phyloP scores from a whole-genome alignment of 1,140 invertebrate species.

The Chironomus tepperi region DNA sequence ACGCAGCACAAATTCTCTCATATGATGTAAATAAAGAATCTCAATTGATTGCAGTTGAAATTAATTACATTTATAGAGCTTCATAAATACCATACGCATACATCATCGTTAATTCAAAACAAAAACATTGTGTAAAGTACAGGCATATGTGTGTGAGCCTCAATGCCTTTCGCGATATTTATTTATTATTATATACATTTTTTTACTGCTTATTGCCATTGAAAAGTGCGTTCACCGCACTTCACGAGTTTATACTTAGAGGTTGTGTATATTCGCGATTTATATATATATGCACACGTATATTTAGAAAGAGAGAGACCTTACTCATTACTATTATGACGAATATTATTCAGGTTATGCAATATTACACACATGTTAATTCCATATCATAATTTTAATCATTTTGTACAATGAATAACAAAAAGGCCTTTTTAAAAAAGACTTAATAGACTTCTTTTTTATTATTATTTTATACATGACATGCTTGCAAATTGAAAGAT shows the following conservation, averaged over 20 bases:
- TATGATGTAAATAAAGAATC: no score
- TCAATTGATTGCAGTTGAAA: no score
- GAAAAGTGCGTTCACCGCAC: conserved; percentile 20
- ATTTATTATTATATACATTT: neutral
- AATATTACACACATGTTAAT: conserved; percentile 21
- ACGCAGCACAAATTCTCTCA: no score
- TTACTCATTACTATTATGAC: conserved; percentile 20
- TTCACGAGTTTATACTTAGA: neutral
- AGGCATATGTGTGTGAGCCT: neutral
- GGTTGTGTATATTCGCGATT: neutral
- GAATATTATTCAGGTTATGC: conserved; percentile 21
- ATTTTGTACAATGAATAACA: neutral
- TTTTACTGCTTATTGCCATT: conserved; percentile 12
- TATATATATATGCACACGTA: neutral
- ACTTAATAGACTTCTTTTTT: no score
- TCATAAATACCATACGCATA: neutral
- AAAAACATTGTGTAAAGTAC: neutral
- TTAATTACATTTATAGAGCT: no score
- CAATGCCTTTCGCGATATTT: neutral
- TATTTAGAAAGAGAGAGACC: conserved; percentile 18
- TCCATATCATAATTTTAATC: conserved; percentile 21
- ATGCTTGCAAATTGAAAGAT: no score
- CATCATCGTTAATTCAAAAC: neutral
- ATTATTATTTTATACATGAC: no score
- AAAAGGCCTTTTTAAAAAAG: neutral